phyloP scores from a whole-genome alignment of 1,140 invertebrate species.

The Nephila pilipes region DNA sequence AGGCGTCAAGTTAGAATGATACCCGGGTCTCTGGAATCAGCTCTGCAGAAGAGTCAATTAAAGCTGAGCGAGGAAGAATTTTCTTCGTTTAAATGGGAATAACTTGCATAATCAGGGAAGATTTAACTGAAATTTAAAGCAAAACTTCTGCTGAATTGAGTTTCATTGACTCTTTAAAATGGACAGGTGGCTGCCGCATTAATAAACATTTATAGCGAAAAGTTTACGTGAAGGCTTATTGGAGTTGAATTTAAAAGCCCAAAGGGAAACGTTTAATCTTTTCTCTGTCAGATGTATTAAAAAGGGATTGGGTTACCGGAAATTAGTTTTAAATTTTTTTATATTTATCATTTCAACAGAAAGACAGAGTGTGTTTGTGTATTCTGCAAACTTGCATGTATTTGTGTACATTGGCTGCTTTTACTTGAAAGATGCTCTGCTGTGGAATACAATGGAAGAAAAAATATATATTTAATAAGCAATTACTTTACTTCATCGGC shows the following conservation, averaged over 20 bases:
- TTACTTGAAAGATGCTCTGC: too few species aligned
- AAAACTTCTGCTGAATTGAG: slow-evolving; percentile 70
- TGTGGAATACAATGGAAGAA: too few species aligned
- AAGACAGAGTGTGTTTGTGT: too few species aligned
- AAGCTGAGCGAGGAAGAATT: slow-evolving; percentile 62
- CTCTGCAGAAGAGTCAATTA: slow-evolving; percentile 40
- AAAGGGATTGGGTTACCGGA: not conserved
- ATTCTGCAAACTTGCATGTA: too few species aligned
- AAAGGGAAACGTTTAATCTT: not conserved
- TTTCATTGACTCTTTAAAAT: slow-evolving; percentile 71
- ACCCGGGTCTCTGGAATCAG: not conserved
- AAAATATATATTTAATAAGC: too few species aligned
- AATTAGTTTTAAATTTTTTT: not conserved
- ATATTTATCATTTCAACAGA: not conserved
- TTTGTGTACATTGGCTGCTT: too few species aligned
- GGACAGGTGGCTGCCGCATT: slow-evolving; percentile 18
- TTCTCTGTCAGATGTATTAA: not conserved
- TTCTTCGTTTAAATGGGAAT: slow-evolving; percentile 68
- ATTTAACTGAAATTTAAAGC: slow-evolving; percentile 76
- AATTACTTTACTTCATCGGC: too few species aligned
- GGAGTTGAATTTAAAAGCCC: slow-evolving; percentile 62
- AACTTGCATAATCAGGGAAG: slow-evolving; percentile 73
- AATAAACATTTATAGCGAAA: slow-evolving; percentile 33
- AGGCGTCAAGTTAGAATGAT: slow-evolving; percentile 36
- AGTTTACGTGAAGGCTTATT: slow-evolving; percentile 32